Evolutionary conservation across 1,140 invertebrate genomes (phyloP), one percentile per base, ranked within the genome.

Genomic region (Drosophila aff.): DNA sequence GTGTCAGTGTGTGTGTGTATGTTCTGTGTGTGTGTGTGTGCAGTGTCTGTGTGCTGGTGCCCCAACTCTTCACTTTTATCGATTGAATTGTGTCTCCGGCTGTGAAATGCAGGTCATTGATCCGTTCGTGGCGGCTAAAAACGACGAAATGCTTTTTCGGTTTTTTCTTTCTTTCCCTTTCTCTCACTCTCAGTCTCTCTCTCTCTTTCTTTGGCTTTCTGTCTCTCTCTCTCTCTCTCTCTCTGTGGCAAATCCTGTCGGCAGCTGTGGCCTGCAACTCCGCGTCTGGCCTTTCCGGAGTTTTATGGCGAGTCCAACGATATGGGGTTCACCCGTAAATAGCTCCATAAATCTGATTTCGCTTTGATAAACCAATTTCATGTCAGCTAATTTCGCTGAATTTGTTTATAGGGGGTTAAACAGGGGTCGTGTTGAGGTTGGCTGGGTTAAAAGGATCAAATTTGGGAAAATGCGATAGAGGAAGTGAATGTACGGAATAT

Each of bases 21-120:
- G 66, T 76, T 79, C 0, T 33, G 23, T 63, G 62, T 68, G 69
- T 81, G 65, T 82, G 57, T 52, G 67, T 75, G 73, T 76, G 67
- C 81, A 53, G 18, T 63, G 62, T 75, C 60, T 85, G 82, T 81
- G 65, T 79, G 61, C 85, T 76, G 74, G 78, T 86, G 79, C 86
- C 82, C 86, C 87, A 91, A 91, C 86, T 91, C 86, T 91, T 77
- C 82, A 81, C 77, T 91, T 91, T 91, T 91, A 91, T 91, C 86
- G 86, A 91, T 91, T 91, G 86, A 86, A 91, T 81, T 91, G 82
- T 86, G 86, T 91, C 86, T 91, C 86, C 79, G 79, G 75, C 83
- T 87, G 79, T 82, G 86, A 91, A 91, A 91, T 91, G 83, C 86
- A 91, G 86, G 86, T 91, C 86, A 91, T 91, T 91, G 86, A 91